phyloP scores from a whole-genome alignment of 2,113 vertebrate genomes.

The Semnornis frantzii region DNA sequence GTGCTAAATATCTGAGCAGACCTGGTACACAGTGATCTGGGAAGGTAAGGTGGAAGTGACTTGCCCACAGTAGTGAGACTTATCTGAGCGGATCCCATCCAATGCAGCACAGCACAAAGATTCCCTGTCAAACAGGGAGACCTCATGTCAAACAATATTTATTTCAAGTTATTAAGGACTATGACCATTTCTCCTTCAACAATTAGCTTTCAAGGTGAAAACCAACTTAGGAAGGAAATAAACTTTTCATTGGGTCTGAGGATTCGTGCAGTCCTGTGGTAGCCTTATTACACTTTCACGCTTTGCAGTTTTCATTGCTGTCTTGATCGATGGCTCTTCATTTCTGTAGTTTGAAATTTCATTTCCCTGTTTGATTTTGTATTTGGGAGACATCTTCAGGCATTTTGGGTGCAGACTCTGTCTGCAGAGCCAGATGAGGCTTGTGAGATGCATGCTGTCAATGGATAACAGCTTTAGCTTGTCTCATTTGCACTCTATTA shows the following conservation, averaged over 20 bases:
- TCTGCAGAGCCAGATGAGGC: background rate
- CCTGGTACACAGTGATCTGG: background rate
- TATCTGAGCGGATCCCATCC: background rate
- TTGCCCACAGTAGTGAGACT: background rate
- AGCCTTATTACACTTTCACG: background rate
- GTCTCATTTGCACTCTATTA: conserved; percentile 42
- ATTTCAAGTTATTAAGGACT: background rate
- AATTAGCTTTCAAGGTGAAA: conserved; percentile 46
- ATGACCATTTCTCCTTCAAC: conserved; percentile 18
- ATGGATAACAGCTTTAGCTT: background rate
- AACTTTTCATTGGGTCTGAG: background rate
- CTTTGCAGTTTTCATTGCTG: background rate
- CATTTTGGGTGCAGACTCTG: background rate
- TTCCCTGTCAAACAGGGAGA: conserved; percentile 18
- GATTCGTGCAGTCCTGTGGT: background rate
- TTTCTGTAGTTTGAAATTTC: background rate
- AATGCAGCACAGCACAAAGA: background rate
- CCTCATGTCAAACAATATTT: background rate
- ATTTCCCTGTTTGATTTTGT: background rate
- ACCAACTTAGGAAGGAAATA: background rate
- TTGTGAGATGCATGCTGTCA: background rate
- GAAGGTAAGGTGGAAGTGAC: background rate
- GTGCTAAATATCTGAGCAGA: conserved; percentile 60
- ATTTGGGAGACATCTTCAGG: background rate
- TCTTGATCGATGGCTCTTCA: background rate